Percentiles rank a stretch among this genome's conserved stretches.
Evolutionary conservation across 1,140 invertebrate species (phyloP).

Genomic region (Pseudomyrmex dendroicus): DNA sequence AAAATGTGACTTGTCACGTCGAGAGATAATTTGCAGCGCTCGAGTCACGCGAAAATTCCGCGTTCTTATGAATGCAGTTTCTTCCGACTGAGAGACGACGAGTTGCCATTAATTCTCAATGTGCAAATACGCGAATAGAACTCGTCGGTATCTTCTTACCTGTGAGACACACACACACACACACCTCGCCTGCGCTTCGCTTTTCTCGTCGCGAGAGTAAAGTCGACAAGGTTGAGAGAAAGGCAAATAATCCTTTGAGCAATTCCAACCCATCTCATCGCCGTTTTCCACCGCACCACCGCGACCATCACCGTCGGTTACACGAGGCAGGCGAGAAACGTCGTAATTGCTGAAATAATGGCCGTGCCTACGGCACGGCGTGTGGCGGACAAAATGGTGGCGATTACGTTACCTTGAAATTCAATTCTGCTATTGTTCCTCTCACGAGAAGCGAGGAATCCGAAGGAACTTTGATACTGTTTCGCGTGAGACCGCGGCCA

Average conservation of each 20-base stretch:
- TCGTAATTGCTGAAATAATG: slow-evolving; percentile 71
- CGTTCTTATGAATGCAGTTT: slow-evolving; percentile 12
- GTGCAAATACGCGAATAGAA: slow-evolving; percentile 4
- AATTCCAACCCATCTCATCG: slow-evolving; percentile 43
- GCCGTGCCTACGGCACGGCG: slow-evolving; percentile 25
- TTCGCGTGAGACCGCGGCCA: slow-evolving; percentile 38
- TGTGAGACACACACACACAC: neutral
- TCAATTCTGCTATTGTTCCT: slow-evolving; percentile 56
- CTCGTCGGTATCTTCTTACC: slow-evolving; percentile 37
- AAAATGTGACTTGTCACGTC: slow-evolving; percentile 24
- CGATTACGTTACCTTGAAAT: slow-evolving; percentile 56
- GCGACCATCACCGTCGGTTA: neutral
- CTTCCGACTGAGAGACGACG: neutral
- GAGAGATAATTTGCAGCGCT: slow-evolving; percentile 18
- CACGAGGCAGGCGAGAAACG: slow-evolving; percentile 41
- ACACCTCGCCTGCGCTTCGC: neutral
- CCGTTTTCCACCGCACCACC: slow-evolving; percentile 6
- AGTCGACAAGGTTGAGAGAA: neutral
- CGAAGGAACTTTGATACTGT: slow-evolving; percentile 40
- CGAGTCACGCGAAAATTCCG: slow-evolving; percentile 12
- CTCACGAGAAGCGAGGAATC: slow-evolving; percentile 31
- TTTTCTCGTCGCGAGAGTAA: slow-evolving; percentile 29
- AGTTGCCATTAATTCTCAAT: slow-evolving; percentile 40
- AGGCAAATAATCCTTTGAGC: slow-evolving; percentile 41
- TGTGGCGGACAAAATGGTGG: slow-evolving; percentile 38